phyloP scores from a whole-genome alignment of 2,113 vertebrate genomes.

The Vanacampus margaritifer region DNA sequence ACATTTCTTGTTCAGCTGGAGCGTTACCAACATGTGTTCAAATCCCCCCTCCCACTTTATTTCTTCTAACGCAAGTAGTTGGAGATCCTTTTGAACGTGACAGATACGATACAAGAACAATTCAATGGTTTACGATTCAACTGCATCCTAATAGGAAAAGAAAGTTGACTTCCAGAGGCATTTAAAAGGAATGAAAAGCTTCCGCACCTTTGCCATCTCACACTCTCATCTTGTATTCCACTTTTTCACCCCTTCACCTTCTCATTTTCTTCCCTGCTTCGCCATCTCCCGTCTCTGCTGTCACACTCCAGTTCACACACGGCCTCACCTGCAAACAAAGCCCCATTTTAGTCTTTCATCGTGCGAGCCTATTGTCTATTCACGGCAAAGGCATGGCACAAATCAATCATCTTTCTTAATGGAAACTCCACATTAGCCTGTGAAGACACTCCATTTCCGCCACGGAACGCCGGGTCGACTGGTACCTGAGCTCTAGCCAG shows the following conservation, averaged over 20 bases:
- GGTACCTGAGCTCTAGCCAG: constrained; percentile 51
- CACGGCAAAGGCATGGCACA: constrained; percentile 51
- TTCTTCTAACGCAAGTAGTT: constrained; percentile 8
- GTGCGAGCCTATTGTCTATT: constrained; percentile 58
- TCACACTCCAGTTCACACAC: constrained; percentile 57
- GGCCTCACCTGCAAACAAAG: constrained; percentile 60
- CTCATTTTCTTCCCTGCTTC: constrained; percentile 38
- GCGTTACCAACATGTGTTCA: constrained; percentile 67
- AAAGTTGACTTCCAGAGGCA: constrained; percentile 15
- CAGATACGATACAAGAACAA: constrained; percentile 27
- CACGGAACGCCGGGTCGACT: constrained; percentile 73
- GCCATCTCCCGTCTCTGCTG: constrained; percentile 43
- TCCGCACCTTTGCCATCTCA: constrained; percentile 34
- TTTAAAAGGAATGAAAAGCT: constrained; percentile 39
- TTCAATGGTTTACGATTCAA: constrained; percentile 1
- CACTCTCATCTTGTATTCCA: constrained; percentile 25
- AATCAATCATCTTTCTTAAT: constrained; percentile 78
- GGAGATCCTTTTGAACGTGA: constrained; percentile 24
- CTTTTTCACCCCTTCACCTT: constrained; percentile 42
- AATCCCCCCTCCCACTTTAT: constrained; percentile 46
- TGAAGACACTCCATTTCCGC: constrained; percentile 74
- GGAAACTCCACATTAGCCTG: constrained; percentile 77
- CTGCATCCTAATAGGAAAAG: constrained; percentile 9
- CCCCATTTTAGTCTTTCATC: constrained; percentile 53
- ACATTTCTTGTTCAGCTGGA: constrained; percentile 74